Base-by-base conservation (phyloP, 1,140 invertebrate genomes). In the Lepidotrigona ventralis region DNA sequence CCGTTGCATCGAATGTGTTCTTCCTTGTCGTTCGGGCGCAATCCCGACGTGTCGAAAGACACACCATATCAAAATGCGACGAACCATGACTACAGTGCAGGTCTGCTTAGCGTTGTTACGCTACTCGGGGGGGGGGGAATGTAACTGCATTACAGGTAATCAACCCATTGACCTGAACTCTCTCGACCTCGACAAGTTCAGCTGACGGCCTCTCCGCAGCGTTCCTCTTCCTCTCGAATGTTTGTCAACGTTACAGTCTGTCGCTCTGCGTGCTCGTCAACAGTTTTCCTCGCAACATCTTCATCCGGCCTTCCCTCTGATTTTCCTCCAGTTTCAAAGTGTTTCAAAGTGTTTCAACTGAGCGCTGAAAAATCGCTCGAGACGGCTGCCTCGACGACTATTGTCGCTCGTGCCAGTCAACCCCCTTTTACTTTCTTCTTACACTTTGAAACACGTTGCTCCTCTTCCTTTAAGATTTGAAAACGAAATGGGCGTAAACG, bases 61-160 rank as follows among this genome's bases (percentile, higher is more conserved):
- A 58, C 21, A 11, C 17, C 14, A 51, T 60, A 69, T 74, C 53
- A 82, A 83, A 88, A 87, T 53, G 66, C 51, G 84, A 85, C 83
- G 86, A 88, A 58, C 76, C 75, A 64, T 64, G 83, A 60, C 60
- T 54, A 51, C 68, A 73, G 23, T 46, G 72, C 74, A 81, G 64
- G 83, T 83, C 82, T 84, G 84, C 85, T 89, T 89, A 87, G 89
- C 79, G 68, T 69, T 80, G 72, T 88, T 85, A 91, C 88, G 86
- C 71, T 85, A 91, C 91, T 90, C 89, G 70, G 69, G 88, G 4
- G 33, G 33, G 33, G 33, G 33, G 91, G 90, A 8, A 91, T 89
- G 85, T 88, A 91, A 90, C 86, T 91, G 83, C 90, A 88, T 92
- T 92, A 90, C 84, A 81, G 86, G 80, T 92, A 92, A 92, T 92